Evolutionary conservation across 2,797 vertebrate species (phyloP), one percentile per base, ranked within the genome.

Genomic region (Epinephelus awoara): DNA sequence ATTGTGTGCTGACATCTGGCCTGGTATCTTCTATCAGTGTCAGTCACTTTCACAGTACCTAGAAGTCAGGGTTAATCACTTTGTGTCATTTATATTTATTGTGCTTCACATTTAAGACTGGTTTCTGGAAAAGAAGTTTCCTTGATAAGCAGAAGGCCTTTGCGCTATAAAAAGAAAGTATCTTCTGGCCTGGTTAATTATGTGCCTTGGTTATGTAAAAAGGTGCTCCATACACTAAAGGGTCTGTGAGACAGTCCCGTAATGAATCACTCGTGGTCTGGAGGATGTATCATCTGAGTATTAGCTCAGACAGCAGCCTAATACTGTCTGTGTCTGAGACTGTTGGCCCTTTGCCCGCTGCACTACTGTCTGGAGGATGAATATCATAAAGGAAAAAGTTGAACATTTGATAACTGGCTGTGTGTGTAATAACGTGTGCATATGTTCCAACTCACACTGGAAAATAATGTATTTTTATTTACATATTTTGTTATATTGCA

Each of bases 211-310:
- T 70, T 77, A 34, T 59, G 40, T 29, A 61, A 56, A 63, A 66
- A 68, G 57, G 21, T 15, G 57, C 23, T 74, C 17, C 56, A 19
- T 50, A 65, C 51, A 68, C 34, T 59, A 52, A 52, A 67, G 56
- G n/a, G 12, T 70, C 46, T 62, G 19, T 61, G 64, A 79, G 61
- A 85, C 77, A 79, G 72, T 13, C 13, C 18, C 29, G 12, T 14
- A 21, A 79, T 92, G 92, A 92, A 76, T 93, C 81, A 90, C 67
- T 64, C 23, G 4, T 69, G 64, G 66, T 90, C 85, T 91, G 88
- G 83, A 91, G 88, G 83, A 82, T 50, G 67, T 67, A 69, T 86
- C 64, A 75, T 87, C 79, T 87, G 64, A 77, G 82, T 34, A 65
- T 88, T 79, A 80, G 66, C 58, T 49, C 71, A 90, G 83, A 84